Evolutionary conservation across 2,888 invertebrate genomes (phyloP).

Genomic region (Drosophila macrothrix): DNA sequence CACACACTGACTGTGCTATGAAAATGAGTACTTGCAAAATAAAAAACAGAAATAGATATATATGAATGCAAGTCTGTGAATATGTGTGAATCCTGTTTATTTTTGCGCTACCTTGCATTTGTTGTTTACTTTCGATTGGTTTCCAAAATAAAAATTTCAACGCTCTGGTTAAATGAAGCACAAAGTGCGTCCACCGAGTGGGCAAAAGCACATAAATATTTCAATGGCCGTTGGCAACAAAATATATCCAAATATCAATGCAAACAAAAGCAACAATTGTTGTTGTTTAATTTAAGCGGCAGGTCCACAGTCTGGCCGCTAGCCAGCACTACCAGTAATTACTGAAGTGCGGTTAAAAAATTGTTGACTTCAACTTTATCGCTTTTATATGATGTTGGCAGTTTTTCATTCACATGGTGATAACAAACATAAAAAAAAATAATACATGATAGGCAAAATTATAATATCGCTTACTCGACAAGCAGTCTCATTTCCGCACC

Average conservation of each 20-base stretch:
- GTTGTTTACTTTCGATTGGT: conserved; percentile 3
- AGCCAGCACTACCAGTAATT: background rate
- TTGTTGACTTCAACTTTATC: background rate
- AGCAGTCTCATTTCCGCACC: background rate
- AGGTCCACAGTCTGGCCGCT: background rate
- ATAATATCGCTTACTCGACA: conserved; percentile 3
- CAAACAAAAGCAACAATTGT: background rate
- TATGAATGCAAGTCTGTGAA: background rate
- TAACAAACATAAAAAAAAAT: background rate
- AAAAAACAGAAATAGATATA: background rate
- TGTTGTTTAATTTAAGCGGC: conserved; percentile 10
- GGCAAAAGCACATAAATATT: conserved; percentile 5
- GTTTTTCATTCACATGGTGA: conserved; percentile 4
- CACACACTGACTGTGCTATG: background rate
- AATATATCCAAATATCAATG: background rate
- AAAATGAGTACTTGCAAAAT: background rate
- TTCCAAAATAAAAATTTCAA: conserved; percentile 3
- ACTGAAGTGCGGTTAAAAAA: conserved; percentile 2
- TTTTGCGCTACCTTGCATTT: background rate
- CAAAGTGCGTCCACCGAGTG: background rate
- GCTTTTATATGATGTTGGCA: background rate
- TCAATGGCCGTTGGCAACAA: conserved; percentile 4
- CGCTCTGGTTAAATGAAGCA: conserved; percentile 5
- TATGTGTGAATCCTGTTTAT: background rate
- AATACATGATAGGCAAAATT: background rate